Evolutionary conservation across 1,140 invertebrate species (phyloP).

Genomic region (Meloidogyne floridensis): DNA sequence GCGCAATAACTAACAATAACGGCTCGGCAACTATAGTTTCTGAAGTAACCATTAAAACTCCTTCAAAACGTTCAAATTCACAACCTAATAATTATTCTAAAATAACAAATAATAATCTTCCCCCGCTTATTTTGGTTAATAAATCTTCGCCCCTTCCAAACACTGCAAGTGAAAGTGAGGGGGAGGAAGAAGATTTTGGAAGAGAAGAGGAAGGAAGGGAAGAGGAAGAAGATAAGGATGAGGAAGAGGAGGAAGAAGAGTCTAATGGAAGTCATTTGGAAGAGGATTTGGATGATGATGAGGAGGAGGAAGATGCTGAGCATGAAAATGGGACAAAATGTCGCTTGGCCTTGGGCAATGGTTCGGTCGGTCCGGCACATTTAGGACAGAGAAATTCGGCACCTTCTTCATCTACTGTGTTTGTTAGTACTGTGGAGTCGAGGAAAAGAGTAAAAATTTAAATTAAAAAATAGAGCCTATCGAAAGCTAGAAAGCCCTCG

Average conservation of each 20-base stretch:
- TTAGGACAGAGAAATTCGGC: not conserved
- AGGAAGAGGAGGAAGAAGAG: not conserved
- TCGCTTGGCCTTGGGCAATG: constrained; percentile 3
- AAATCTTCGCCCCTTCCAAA: not conserved
- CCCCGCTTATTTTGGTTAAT: not conserved
- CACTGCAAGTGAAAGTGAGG: not conserved
- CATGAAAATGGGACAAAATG: not conserved
- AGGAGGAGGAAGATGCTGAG: not conserved
- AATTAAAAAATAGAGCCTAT: not conserved
- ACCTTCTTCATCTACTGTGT: constrained; percentile 14
- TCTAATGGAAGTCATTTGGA: not conserved
- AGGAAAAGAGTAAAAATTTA: constrained; percentile 32
- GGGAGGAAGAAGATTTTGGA: not conserved
- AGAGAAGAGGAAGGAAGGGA: not conserved
- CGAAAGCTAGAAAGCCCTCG: too few relatives aligned
- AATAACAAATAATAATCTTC: not conserved
- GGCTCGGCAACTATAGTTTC: constrained; percentile 74
- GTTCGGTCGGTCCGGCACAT: not conserved
- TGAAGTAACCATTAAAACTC: constrained; percentile 85
- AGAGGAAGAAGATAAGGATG: constrained; percentile 9
- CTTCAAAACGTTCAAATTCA: constrained; percentile 81
- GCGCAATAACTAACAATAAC: constrained; percentile 3
- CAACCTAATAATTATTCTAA: constrained; percentile 88
- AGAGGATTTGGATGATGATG: not conserved
- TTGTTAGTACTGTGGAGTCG: constrained; percentile 28